Base-by-base conservation (phyloP, 2,797 vertebrate genomes). In the Melanotaenia trifasciata region DNA sequence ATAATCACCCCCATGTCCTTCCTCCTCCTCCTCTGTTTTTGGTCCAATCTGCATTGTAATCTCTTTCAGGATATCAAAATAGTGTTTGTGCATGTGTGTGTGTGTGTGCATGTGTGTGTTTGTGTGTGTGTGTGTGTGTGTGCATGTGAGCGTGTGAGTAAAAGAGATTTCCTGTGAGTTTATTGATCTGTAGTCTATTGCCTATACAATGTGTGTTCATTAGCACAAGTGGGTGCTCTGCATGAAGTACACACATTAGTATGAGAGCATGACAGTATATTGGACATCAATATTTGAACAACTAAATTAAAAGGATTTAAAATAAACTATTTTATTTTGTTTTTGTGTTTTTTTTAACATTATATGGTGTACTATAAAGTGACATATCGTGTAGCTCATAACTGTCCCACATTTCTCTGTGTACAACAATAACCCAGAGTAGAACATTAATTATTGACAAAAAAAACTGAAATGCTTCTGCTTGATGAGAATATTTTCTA, bases 181-280 rank as follows among this genome's bases (percentile, higher is more conserved):
- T 84, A 91, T 90, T 89, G 90, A 90, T 90, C 83, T 75, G 66
- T 8, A 74, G 80, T 76, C 79, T 87, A 68, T 86, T 79, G 73
- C 70, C 80, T 70, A 22, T 78, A 84, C 7, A 24, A 74, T 65
- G 26, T 81, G 78, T 86, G 90, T 87, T 93, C 81, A 88, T 89
- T 81, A 86, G 80, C 84, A 80, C 83, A 83, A 81, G 87, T 79
- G 76, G 74, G 67, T 70, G 57, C 32, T 83, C 87, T 86, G 79
- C 80, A 32, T 47, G 73, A 81, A 76, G 33, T 33, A 7, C 30
- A 0, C 54, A 24, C 9, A 51, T 22, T 14, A n/a, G 58, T 7
- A 36, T 24, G 51, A 84, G 77, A 63, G 70, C 60, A 69, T 22
- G 65, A 58, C 56, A 80, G 70, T 62, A 36, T 67, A 78, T 84